Evolutionary conservation across 2,888 invertebrate genomes (phyloP), one percentile per base, ranked within the genome.

Genomic region (Eristalinus sepulchralis): DNA sequence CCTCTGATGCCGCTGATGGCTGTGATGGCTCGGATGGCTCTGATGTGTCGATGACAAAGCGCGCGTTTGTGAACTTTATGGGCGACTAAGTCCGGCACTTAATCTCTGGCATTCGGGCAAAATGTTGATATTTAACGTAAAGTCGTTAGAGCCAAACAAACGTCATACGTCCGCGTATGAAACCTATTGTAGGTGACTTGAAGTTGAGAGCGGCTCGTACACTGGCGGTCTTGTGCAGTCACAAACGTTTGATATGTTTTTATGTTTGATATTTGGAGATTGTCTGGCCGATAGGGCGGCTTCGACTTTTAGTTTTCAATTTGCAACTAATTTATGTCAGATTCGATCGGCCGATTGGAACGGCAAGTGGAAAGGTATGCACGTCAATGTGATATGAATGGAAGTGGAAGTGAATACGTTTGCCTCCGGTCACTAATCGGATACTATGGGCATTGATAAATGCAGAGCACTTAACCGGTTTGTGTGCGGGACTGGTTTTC

Each of bases 21-120:
- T 27, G 2, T 2, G 27, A 3, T 27, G 27, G 27, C 27, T 27
- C 5, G 27, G 27, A 27, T 17, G 17, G 8, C 47, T 17, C 8
- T 3, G 47, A 17, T 47, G 1, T n/a, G 47, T 8, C 17, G 47
- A 47, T 47, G 47, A 47, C 47, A 17, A 47, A 47, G 47, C 47
- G 60, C 70, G 59, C 47, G 17, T 47, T 47, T 47, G 47, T 47
- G 47, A 13, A 20, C 17, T 39, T 31, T 39, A 66, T 66, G 66
- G 34, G 27, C 27, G 27, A 9, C 53, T 47, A 17, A 47, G 47
- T 47, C 47, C 47, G 47, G 17, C n/a, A 66, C 27, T 33, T 60
- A 60, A 60, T 60, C 60, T 60, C 31, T 60, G 60, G 31, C 60
- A 47, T 17, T 47, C 47, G 47, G 8, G 47, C 17, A 17, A 47